Conservation (phyloP, 1,140 invertebrate species). For the Microplitis demolitor region DNA sequence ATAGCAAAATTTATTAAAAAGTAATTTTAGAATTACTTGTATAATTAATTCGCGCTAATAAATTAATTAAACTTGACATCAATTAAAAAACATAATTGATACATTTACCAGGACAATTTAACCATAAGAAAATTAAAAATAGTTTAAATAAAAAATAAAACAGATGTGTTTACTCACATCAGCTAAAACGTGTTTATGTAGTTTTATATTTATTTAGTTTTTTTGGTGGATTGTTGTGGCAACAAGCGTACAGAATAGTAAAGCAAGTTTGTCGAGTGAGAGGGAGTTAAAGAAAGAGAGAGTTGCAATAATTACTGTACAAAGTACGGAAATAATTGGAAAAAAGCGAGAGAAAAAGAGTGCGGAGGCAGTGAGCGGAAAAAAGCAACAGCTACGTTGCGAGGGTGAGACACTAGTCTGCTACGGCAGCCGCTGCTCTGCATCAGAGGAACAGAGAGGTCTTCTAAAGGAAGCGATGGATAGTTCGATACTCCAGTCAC, state of each 20-base stretch:
- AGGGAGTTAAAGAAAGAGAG: not conserved
- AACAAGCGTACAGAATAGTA: slow-evolving; percentile 21
- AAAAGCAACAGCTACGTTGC: not conserved
- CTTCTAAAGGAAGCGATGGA: slow-evolving; percentile 1
- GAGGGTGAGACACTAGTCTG: too few relatives aligned
- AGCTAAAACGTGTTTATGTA: not conserved
- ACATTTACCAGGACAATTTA: too few relatives aligned
- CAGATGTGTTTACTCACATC: too few relatives aligned
- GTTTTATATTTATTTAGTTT: not conserved
- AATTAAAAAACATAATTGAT: too few relatives aligned
- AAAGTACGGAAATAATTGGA: slow-evolving; percentile 28
- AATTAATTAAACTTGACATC: too few relatives aligned
- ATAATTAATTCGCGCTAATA: too few relatives aligned
- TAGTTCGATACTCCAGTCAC: slow-evolving; percentile 25
- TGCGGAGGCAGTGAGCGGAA: not conserved
- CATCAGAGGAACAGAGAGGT: not conserved
- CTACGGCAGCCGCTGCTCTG: too few relatives aligned
- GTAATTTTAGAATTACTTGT: too few relatives aligned
- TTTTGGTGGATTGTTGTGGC: not conserved
- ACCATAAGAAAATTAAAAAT: too few relatives aligned
- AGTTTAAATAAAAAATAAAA: too few relatives aligned
- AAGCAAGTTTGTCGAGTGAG: not conserved
- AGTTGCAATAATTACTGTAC: slow-evolving; percentile 18
- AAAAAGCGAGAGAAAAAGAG: slow-evolving; percentile 21
- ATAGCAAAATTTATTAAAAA: too few relatives aligned